These are phyloP conservation scores for Pipa parva DNA, from an alignment of 2,113 vertebrate genomes.

Conservation along the genomic window DNA sequence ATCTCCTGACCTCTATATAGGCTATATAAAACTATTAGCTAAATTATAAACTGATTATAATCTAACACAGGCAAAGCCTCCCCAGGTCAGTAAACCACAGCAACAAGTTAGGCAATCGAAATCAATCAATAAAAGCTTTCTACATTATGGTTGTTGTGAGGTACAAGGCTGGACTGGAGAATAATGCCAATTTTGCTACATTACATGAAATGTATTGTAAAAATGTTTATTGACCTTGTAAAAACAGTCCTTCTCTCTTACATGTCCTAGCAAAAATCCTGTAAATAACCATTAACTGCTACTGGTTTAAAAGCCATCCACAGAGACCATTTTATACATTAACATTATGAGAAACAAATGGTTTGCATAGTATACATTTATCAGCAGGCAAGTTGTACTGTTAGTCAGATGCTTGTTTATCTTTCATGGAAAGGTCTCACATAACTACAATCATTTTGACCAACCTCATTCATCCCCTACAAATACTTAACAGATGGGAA, in stretches of 20 bases:
- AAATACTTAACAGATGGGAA: slow-evolving; percentile 29
- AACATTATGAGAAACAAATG: not conserved
- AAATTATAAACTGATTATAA: too few relatives aligned
- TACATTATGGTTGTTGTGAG: too few relatives aligned
- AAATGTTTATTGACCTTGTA: not conserved
- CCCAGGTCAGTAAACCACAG: too few relatives aligned
- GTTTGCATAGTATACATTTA: slow-evolving; percentile 12
- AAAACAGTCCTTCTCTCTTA: not conserved
- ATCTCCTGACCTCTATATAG: too few relatives aligned
- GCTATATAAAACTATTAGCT: too few relatives aligned
- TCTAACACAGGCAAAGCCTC: too few relatives aligned
- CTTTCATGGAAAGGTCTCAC: slow-evolving; percentile 15
- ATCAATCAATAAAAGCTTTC: too few relatives aligned
- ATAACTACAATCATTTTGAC: slow-evolving; percentile 25
- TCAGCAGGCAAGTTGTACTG: slow-evolving; percentile 8
- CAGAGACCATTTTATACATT: not conserved
- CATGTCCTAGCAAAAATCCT: not conserved
- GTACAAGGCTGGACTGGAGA: too few relatives aligned
- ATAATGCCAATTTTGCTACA: too few relatives aligned
- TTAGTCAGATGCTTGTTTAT: slow-evolving; percentile 19
- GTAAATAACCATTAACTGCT: not conserved
- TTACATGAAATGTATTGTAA: too few relatives aligned
- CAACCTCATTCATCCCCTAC: slow-evolving; percentile 23
- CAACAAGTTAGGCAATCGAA: too few relatives aligned
- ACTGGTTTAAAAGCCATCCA: not conserved